Base-by-base conservation (phyloP, 1,140 invertebrate genomes). In the Halictus rubicundus region DNA sequence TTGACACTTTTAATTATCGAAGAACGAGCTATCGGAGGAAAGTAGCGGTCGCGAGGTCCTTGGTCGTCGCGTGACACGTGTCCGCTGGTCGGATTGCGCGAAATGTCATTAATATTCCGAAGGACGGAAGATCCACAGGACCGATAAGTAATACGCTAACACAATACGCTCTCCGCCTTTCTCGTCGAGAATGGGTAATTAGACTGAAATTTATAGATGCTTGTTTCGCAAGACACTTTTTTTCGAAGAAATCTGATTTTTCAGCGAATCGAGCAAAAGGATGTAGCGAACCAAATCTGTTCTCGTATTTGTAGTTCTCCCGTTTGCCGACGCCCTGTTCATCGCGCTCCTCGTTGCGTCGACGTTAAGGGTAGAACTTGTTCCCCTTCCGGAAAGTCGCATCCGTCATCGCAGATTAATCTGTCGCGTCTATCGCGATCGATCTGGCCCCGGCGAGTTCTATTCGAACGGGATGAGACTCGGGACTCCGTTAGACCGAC, bases 1-100 rank as follows among this genome's bases (percentile, higher is more conserved):
- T 6, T 59, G 69, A 79, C 80, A 54, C 65, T 70, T 70, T 37
- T 82, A 70, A 80, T 80, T 82, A 66, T 65, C 61, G 60, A 77
- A 0, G 72, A 64, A 61, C 77, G 72, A 81, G 72, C 72, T 63
- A 77, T 81, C 68, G 68, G 57, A n/a, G 21, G 64, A n/a, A 68
- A 72, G 1, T 39, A 37, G n/a, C 10, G 27, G 37, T n/a, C 65
- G 25, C 23, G 54, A 49, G 27, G 23, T 79, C 16, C 21, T 54
- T 68, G 80, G 60, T 73, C 64, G 54, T 63, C 80, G 69, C 37
- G 32, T 25, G 69, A 57, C 57, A 49, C 76, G 63, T 68, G 65
- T 73, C 27, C 52, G 9, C 27, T 21, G n/a, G 2, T 14, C 14
- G 2, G 46, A 9, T 49, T 25, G 42, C 6, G 66, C 37, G 1